Conservation (phyloP, 2,113 vertebrate genomes). For the Piliocolobus tephrosceles region DNA sequence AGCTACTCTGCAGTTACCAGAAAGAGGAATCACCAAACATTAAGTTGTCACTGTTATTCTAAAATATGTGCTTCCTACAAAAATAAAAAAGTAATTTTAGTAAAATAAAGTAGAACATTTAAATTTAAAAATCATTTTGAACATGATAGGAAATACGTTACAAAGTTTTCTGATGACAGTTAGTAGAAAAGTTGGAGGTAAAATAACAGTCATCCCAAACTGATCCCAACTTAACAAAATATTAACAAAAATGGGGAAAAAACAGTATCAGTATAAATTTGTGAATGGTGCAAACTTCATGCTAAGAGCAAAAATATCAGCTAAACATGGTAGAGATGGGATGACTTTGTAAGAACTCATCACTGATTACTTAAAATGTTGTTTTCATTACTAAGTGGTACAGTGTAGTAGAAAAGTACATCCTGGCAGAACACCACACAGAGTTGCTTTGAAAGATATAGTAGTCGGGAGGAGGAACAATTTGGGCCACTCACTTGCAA, state of each 20-base stretch:
- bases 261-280: no score
- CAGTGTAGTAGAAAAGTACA: neutral
- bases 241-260: neutral
- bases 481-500: neutral
- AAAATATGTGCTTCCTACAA: neutral
- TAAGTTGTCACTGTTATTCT: neutral
- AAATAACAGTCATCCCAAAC: neutral
- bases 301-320: neutral
- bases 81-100: neutral
- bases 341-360: neutral
- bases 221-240: neutral
- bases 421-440: neutral
- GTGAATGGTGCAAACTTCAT: neutral
- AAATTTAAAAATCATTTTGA: neutral
- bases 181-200: neutral
- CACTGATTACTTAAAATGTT: neutral
- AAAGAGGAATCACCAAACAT: neutral
- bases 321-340: neutral
- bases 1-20: neutral
- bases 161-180: neutral
- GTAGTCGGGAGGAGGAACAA: neutral
- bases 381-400: neutral
- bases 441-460: neutral
- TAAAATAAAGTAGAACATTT: neutral
- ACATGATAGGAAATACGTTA: neutral